Percentiles rank a stretch among this genome's conserved stretches.
Evolutionary conservation across 2,797 vertebrate genomes (phyloP).

Genomic region (Cyclopterus lumpus): DNA sequence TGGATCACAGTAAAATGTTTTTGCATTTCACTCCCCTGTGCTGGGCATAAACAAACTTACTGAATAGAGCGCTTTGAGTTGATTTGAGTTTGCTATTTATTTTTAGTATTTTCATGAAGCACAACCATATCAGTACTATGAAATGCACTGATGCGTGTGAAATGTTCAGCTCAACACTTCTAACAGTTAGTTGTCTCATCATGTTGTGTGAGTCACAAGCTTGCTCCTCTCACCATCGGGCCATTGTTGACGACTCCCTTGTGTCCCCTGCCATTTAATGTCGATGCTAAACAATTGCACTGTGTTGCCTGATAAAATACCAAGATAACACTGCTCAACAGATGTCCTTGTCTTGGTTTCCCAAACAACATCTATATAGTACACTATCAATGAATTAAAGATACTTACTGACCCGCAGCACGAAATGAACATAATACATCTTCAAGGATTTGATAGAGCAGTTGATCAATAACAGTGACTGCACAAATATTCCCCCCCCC

Average conservation of each 20-base stretch:
- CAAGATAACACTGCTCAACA: slow-evolving; percentile 37
- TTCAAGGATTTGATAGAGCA: slow-evolving; percentile 47
- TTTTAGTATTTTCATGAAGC: not conserved
- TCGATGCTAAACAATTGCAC: slow-evolving; percentile 14
- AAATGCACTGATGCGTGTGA: not conserved
- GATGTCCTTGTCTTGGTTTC: slow-evolving; percentile 34
- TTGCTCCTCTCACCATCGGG: slow-evolving; percentile 14
- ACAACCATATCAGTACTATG: not conserved
- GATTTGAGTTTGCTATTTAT: not conserved
- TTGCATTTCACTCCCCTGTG: not conserved
- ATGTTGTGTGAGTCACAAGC: slow-evolving; percentile 2
- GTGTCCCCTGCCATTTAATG: slow-evolving; percentile 31
- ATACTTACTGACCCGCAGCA: slow-evolving; percentile 21
- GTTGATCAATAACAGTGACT: slow-evolving; percentile 52
- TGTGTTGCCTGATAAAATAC: slow-evolving; percentile 33
- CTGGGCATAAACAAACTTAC: not conserved
- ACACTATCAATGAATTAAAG: slow-evolving; percentile 39
- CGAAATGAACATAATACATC: slow-evolving; percentile 54
- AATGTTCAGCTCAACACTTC: not conserved
- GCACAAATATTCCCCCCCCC: slow-evolving; percentile 24
- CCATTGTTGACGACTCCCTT: slow-evolving; percentile 8
- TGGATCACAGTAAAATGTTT: not conserved
- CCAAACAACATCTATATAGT: slow-evolving; percentile 45
- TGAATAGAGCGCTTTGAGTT: not conserved
- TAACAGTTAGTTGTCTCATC: not conserved